Percentiles rank a stretch among this genome's conserved stretches.
Evolutionary conservation across 2,888 invertebrate species (phyloP).

Genomic region (Tricholauxania praeusta): DNA sequence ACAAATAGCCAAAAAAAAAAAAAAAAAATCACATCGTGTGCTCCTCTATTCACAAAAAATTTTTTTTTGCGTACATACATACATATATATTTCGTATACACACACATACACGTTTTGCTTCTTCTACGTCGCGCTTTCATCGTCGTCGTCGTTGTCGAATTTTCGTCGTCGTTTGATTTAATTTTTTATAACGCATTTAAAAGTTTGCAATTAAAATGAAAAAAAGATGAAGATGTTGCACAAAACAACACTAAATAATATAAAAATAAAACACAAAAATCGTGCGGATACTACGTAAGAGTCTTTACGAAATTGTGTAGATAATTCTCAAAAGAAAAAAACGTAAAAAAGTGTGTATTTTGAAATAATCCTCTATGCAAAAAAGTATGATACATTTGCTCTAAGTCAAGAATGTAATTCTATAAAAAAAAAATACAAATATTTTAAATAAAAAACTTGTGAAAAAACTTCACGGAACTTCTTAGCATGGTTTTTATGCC

Average conservation of each 20-base stretch:
- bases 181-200: slow-evolving; percentile 15
- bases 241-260: background rate
- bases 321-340: background rate
- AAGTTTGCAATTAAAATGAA: no score
- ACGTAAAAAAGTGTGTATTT: background rate
- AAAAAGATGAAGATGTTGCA: background rate
- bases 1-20: slow-evolving; percentile 7
- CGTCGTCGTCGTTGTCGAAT: background rate
- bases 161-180: slow-evolving; percentile 5
- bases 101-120: slow-evolving; percentile 33
- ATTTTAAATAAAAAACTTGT: no score
- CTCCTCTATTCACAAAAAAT: slow-evolving; percentile 25
- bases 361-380: background rate
- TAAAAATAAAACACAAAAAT: background rate
- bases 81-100: slow-evolving; percentile 4
- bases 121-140: slow-evolving; percentile 34
- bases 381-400: background rate
- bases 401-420: no score
- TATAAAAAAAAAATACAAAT: background rate
- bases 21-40: background rate
- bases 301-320: background rate
- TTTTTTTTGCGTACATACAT: slow-evolving; percentile 30
- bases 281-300: background rate
- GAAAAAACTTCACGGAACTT: no score
- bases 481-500: no score